phyloP scores from a whole-genome alignment of 2,797 vertebrate species.

The Siniperca obscura region DNA sequence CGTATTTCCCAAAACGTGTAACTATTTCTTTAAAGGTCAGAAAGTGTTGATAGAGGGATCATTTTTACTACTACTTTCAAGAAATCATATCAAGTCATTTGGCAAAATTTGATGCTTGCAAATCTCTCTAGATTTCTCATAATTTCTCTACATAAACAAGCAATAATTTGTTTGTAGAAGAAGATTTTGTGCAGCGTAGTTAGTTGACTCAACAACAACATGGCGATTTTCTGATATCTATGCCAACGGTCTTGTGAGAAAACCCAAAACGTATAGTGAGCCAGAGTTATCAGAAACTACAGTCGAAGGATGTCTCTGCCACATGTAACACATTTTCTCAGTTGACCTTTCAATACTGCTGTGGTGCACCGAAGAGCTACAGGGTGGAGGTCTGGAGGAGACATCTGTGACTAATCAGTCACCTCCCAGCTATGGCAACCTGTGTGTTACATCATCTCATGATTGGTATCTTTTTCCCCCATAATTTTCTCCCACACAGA shows the following conservation, averaged over 20 bases:
- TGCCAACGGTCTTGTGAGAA: slow-evolving; percentile 5
- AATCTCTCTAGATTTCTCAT: neutral
- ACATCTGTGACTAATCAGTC: slow-evolving; percentile 74
- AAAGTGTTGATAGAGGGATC: neutral
- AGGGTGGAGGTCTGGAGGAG: slow-evolving; percentile 32
- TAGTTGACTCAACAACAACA: neutral
- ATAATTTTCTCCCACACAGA: slow-evolving; percentile 26
- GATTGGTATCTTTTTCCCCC: slow-evolving; percentile 21
- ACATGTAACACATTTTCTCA: slow-evolving; percentile 41
- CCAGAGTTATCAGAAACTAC: neutral
- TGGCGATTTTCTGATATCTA: neutral
- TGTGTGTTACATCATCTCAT: slow-evolving; percentile 41
- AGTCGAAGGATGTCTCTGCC: slow-evolving; percentile 19
- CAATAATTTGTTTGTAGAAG: neutral
- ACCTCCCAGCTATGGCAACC: slow-evolving; percentile 45
- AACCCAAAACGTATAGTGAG: neutral
- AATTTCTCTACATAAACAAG: neutral
- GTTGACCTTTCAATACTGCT: slow-evolving; percentile 47
- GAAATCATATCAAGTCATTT: neutral
- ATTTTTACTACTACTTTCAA: neutral
- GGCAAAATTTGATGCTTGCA: neutral
- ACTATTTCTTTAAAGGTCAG: neutral
- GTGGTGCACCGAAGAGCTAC: slow-evolving; percentile 21
- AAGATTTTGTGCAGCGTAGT: neutral
- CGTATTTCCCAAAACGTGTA: neutral